Percentiles rank a stretch among this genome's conserved stretches.
Evolutionary conservation across 2,888 invertebrate genomes (phyloP).

Genomic region (Sphecodes monilicornis): DNA sequence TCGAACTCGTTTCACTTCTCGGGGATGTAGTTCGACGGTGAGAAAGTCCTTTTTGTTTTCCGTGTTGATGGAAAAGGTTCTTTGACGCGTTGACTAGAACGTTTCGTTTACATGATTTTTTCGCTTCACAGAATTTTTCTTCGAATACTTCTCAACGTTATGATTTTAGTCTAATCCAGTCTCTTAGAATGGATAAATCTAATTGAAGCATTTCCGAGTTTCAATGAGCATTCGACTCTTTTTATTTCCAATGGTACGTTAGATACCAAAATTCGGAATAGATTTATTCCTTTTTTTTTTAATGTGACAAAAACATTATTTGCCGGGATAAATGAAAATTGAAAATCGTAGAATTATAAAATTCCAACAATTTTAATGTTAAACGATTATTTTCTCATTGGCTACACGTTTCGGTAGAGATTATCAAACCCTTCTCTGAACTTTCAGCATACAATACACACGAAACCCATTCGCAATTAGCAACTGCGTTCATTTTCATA

Average conservation of each 20-base stretch:
- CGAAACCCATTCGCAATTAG: neutral
- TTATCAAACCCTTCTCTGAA: neutral
- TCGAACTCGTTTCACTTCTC: neutral
- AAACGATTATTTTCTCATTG: neutral
- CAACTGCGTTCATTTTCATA: neutral
- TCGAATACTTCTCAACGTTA: neutral
- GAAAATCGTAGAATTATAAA: too few relatives aligned
- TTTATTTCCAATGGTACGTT: too few relatives aligned
- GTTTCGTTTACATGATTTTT: too few relatives aligned
- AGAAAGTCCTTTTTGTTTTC: conserved; percentile 21
- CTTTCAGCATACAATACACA: neutral
- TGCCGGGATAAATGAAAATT: too few relatives aligned
- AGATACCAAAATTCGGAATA: too few relatives aligned
- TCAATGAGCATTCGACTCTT: too few relatives aligned
- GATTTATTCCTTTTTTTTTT: neutral
- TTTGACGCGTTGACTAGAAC: neutral
- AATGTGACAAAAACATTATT: too few relatives aligned
- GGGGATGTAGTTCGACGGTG: neutral
- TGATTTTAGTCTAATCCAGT: neutral
- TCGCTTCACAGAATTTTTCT: neutral
- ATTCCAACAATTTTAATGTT: neutral
- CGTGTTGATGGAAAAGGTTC: too few relatives aligned
- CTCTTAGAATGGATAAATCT: too few relatives aligned
- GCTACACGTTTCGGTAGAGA: neutral
- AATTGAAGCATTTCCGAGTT: too few relatives aligned